phyloP scores from a whole-genome alignment of 1,140 invertebrate genomes.

The Cryptotermes secundus region DNA sequence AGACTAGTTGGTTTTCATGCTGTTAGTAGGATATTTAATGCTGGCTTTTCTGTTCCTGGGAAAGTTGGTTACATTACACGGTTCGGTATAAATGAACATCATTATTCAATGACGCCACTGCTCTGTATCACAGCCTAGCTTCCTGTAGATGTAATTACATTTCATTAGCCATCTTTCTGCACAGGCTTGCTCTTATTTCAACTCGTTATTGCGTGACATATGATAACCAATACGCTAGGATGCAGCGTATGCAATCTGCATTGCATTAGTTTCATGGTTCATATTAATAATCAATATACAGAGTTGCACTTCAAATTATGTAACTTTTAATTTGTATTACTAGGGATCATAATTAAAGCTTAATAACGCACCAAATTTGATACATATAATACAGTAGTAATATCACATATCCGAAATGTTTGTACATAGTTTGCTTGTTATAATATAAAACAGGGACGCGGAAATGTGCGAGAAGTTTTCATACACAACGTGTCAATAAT shows the following conservation, averaged over 20 bases:
- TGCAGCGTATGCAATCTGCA: background rate
- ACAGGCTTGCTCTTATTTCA: background rate
- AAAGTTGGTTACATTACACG: background rate
- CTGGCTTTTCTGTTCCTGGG: background rate
- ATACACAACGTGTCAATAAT: background rate
- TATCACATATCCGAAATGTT: background rate
- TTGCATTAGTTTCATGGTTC: constrained; percentile 16
- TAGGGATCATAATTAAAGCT: background rate
- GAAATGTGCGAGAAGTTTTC: background rate
- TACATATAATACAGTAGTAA: constrained; percentile 8
- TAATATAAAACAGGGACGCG: background rate
- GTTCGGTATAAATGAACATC: background rate
- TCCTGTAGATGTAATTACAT: background rate
- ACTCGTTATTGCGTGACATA: background rate
- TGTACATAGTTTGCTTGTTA: background rate
- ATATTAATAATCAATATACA: constrained; percentile 11
- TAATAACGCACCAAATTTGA: constrained; percentile 5
- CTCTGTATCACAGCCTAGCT: background rate
- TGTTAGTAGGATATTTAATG: background rate
- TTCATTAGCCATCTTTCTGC: constrained; percentile 13
- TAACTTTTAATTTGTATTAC: constrained; percentile 21
- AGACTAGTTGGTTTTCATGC: background rate
- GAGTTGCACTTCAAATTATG: constrained; percentile 16
- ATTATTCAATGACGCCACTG: background rate
- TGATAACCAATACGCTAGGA: background rate